Base-by-base conservation (phyloP, 2,113 vertebrate genomes). In the Pluvianellus socialis region DNA sequence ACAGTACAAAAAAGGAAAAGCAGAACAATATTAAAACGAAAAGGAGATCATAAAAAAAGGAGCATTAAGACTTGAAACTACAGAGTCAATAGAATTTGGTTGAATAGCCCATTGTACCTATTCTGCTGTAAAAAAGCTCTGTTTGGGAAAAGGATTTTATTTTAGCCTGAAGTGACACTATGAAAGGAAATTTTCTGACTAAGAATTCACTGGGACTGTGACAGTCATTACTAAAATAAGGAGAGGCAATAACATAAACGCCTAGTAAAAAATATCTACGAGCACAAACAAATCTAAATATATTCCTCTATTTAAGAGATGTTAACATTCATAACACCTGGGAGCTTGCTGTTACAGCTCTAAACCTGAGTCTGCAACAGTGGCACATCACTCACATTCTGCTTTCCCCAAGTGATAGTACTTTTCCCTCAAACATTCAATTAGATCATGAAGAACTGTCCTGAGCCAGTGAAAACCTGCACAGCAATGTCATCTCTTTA, bases 321-420 rank as follows among this genome's bases (percentile, higher is more conserved):
- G 42, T 70, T 97, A 94, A 94, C 71, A 94, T 93, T 94, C 27
- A n/a, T 62, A 90, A 94, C 92, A 94, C 71, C 95, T 97, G 92
- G 63, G 71, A 92, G 65, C 88, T 95, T 62, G 73, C 42, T 90
- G 67, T 80, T 88, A 56, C 72, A 90, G 38, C 44, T 92, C 67
- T 63, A 73, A 71, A 88, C 10, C 26, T 79, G 71, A 75, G 74
- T 83, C 75, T 85, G 52, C 61, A 56, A 49, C 53, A 84, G 38
- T 53, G 74, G 55, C 76, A 80, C 74, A 86, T 79, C 75, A 71
- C 44, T 59, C 66, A 59, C 33, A 77, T 70, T 59, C 58, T 80
- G 15, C 19, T 26, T 59, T 50, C 79, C 49, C 13, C 17, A 38
- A 80, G 47, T 55, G n/a, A 32, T 67, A 33, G 22, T 91, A 45